Percentiles rank a stretch among this genome's conserved stretches.
Conservation (phyloP, 2,113 vertebrate genomes). For the Falcunculus frontatus region DNA sequence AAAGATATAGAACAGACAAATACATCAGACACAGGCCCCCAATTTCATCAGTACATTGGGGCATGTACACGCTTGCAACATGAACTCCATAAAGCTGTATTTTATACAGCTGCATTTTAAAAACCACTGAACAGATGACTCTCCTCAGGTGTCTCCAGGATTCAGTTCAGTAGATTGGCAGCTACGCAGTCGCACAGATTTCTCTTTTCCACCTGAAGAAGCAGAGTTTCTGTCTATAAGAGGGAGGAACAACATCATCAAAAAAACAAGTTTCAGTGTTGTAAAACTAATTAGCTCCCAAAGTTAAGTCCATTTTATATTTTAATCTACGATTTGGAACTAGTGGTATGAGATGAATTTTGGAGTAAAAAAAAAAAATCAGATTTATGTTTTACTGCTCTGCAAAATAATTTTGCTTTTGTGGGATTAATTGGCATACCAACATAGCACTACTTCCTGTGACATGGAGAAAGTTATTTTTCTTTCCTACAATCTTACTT, state of each 20-base stretch:
- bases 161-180: slow-evolving; percentile 54
- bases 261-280: neutral
- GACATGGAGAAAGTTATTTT: neutral
- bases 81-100: neutral
- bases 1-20: neutral
- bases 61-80: slow-evolving; percentile 11
- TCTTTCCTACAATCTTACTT: neutral
- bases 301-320: neutral
- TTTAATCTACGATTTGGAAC: neutral
- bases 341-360: neutral
- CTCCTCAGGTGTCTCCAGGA: neutral
- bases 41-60: neutral
- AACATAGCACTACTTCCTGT: neutral
- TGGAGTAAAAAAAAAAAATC: neutral
- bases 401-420: neutral
- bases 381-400: neutral
- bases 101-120: slow-evolving; percentile 39
- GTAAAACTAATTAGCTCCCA: neutral
- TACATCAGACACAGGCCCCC: neutral
- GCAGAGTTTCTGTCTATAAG: slow-evolving; percentile 59
- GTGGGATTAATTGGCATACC: neutral
- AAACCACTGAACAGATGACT: neutral
- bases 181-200: slow-evolving; percentile 53
- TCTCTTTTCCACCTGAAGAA: slow-evolving; percentile 65
- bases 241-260: neutral